phyloP scores from a whole-genome alignment of 2,797 vertebrate genomes.

The Gastrophryne carolinensis region DNA sequence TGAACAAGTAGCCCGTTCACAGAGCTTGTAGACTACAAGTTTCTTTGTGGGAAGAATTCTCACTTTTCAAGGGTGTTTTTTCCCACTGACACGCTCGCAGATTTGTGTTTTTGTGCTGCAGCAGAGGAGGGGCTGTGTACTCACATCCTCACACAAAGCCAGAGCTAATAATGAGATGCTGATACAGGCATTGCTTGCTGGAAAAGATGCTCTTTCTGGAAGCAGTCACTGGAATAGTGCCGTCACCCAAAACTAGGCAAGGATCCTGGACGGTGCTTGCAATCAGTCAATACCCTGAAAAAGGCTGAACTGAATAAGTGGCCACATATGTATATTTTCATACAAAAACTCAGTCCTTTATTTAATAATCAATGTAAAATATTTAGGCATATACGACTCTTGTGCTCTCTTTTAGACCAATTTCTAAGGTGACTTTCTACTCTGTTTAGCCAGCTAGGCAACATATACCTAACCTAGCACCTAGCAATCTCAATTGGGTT shows the following conservation, averaged over 20 bases:
- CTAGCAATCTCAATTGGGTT: too few species aligned
- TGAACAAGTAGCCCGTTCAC: too few species aligned
- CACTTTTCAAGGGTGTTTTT: background rate
- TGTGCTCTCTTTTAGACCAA: too few species aligned
- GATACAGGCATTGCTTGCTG: background rate
- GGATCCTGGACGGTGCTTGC: background rate
- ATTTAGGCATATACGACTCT: too few species aligned
- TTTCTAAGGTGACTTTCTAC: too few species aligned
- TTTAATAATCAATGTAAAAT: too few species aligned
- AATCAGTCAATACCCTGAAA: background rate
- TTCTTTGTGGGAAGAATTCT: background rate
- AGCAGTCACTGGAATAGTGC: background rate
- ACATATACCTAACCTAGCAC: too few species aligned
- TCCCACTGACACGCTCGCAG: slow-evolving; percentile 2
- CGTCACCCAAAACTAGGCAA: background rate
- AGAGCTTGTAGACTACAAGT: background rate
- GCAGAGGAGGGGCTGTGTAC: slow-evolving; percentile 14
- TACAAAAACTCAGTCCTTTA: too few species aligned
- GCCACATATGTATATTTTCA: too few species aligned
- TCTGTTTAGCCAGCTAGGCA: too few species aligned
- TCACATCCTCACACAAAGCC: slow-evolving; percentile 15
- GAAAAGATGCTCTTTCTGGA: slow-evolving; percentile 6
- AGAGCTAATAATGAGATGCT: slow-evolving; percentile 25
- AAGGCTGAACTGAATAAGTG: background rate
- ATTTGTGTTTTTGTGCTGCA: slow-evolving; percentile 21